Conservation (phyloP, 2,113 vertebrate species). For the Melanostigma gelatinosum region DNA sequence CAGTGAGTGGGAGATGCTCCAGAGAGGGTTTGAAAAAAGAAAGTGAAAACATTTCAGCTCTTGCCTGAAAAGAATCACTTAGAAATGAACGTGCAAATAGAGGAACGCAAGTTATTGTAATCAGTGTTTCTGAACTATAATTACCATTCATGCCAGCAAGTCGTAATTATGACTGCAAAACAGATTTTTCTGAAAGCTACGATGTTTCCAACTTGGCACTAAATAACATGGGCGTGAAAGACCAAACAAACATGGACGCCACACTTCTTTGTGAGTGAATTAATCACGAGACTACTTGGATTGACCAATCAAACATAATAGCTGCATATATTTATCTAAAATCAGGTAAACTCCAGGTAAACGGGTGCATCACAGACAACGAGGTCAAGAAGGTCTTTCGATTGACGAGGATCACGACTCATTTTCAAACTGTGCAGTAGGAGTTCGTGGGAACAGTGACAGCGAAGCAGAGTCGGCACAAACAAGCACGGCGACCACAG, state of each 20-base stretch:
- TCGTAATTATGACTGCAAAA: neutral
- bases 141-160: neutral
- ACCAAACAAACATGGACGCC: neutral
- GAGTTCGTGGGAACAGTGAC: conserved; percentile 1
- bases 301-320: conserved; percentile 25
- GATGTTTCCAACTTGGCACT: neutral
- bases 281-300: neutral
- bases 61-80: neutral
- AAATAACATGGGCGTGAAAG: neutral
- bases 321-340: neutral
- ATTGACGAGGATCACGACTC: neutral
- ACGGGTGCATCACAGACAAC: neutral
- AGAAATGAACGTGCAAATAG: neutral
- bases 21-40: conserved; percentile 15
- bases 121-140: neutral
- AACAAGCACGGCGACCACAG: conserved; percentile 15
- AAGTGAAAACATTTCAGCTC: neutral
- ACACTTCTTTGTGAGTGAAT: neutral
- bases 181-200: neutral
- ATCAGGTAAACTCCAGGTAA: neutral
- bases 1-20: conserved; percentile 48
- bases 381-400: neutral
- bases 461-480: neutral
- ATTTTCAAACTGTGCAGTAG: neutral
- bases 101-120: neutral